Conservation (phyloP, 2,888 invertebrate species). For the Graphium colonna region DNA sequence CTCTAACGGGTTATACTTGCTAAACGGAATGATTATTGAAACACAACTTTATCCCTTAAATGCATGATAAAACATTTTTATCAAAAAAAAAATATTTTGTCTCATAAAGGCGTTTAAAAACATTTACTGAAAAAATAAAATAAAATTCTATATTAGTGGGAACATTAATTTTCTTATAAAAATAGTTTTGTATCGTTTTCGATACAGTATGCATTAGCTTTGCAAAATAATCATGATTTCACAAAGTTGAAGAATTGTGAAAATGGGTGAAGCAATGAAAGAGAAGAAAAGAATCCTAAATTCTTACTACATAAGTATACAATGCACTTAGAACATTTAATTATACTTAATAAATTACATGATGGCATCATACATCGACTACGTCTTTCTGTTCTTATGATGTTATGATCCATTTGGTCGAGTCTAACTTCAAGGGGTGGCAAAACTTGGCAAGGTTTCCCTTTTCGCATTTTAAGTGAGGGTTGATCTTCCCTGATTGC, state of each 20-base stretch:
- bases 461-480: constrained; percentile 28
- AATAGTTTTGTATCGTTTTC: constrained; percentile 20
- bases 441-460: constrained; percentile 27
- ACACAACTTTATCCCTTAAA: constrained; percentile 15
- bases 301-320: constrained; percentile 23
- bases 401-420: constrained; percentile 30
- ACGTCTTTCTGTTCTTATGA: constrained; percentile 31
- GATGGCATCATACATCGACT: constrained; percentile 28
- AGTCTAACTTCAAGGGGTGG: constrained; percentile 31
- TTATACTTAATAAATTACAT: constrained; percentile 18
- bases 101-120: constrained; percentile 4
- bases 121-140: constrained; percentile 5
- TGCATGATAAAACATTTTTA: constrained; percentile 14
- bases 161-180: constrained; percentile 17
- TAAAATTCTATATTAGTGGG: constrained; percentile 9
- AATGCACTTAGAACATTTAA: no score
- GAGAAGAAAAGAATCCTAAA: no score
- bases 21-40: no score
- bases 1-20: no score
- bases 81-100: constrained; percentile 11
- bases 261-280: constrained; percentile 23
- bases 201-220: constrained; percentile 20
- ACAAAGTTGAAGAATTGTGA: constrained; percentile 24
- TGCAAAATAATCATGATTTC: constrained; percentile 22
- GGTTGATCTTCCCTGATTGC: constrained; percentile 22